These are phyloP conservation scores for Sialis fuliginosa DNA, from an alignment of 2,888 invertebrate genomes.

Conservation along the genomic window DNA sequence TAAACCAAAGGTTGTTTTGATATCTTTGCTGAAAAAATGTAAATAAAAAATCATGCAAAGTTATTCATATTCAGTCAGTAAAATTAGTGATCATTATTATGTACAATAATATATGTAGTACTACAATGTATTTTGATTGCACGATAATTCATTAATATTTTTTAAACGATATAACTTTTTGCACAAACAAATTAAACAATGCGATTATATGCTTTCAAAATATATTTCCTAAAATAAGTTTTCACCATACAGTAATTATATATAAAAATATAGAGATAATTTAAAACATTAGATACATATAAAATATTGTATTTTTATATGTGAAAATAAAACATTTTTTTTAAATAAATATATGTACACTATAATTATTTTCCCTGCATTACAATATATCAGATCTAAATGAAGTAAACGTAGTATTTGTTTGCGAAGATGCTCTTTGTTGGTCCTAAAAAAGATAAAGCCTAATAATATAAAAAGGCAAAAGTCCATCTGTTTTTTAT, in stretches of 20 bases:
- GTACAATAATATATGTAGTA: not conserved
- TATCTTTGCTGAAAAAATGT: constrained; percentile 20
- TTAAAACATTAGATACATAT: no score
- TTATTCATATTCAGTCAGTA: not conserved
- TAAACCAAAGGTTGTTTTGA: constrained; percentile 44
- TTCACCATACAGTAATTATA: no score
- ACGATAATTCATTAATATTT: not conserved
- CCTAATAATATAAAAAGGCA: no score
- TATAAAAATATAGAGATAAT: no score
- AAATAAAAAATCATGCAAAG: not conserved
- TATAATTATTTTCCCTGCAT: not conserved
- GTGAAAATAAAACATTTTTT: no score
- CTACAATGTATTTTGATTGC: not conserved
- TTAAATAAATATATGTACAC: not conserved
- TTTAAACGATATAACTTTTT: not conserved
- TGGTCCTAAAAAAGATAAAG: not conserved
- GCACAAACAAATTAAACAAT: no score
- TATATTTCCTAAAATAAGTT: no score
- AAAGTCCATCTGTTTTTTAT: no score
- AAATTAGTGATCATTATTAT: not conserved
- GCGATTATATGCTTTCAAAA: no score
- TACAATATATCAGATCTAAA: not conserved
- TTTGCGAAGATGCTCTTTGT: not conserved
- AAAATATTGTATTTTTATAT: no score
- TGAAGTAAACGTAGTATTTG: not conserved